Base-by-base conservation (phyloP, 2,888 invertebrate species). In the Sesamia inferens region DNA sequence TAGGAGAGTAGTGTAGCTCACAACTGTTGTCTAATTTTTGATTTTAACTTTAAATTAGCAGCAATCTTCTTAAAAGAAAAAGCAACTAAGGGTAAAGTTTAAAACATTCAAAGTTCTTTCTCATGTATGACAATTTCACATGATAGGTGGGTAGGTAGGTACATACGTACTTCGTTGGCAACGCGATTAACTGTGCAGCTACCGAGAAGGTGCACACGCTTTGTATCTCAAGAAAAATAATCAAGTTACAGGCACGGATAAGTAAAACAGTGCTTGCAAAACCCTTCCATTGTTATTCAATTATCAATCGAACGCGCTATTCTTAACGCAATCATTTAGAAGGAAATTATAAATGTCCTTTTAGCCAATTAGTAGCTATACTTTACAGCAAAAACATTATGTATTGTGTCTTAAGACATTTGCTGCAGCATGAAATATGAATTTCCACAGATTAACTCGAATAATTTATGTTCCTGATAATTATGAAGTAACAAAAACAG, bases 221-320 rank as follows among this genome's bases (percentile, higher is more conserved):
- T 79, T 76, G 74, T 82, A 77, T 83, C 67, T 81, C 59, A 58
- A 47, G 71, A 69, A 78, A 82, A 79, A 83, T 80, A 83, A 83
- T 83, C 55, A 67, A 78, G 84, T 86, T 79, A 68, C 76, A 84
- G 75, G 71, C 71, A 74, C 62, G 74, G 66, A 79, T 74, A 77
- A 83, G 81, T 80, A 79, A 82, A 79, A 68, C 79, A 79, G 70
- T 76, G 85, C 73, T 90, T 89, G 84, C 88, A 85, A 91, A 90
- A 90, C 80, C 74, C 68, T 78, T 87, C 88, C 83, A 90, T 90
- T 89, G 88, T 88, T 88, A 72, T 78, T 81, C 78, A 78, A 84
- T 79, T 83, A 84, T 88, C 82, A 88, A 87, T 87, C 72, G 76
- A 82, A 83, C 67, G 73, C 77, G 74, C 81, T 65, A 77, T 78